These are phyloP conservation scores for Chloroclystis v-ata DNA, from an alignment of 2,888 invertebrate species.

Conservation along the genomic window DNA sequence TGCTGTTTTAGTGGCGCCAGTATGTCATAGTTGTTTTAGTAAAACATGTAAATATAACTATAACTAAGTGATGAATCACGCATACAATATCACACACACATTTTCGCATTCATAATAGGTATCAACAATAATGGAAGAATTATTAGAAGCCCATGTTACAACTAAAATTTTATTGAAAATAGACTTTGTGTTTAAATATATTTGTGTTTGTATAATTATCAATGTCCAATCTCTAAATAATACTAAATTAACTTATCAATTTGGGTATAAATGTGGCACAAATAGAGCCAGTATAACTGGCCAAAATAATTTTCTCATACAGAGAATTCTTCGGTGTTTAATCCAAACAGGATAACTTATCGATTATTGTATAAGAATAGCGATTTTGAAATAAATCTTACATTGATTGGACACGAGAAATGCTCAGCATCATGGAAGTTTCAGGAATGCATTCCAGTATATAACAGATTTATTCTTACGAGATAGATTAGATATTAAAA, in stretches of 20 bases:
- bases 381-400: constrained; percentile 22
- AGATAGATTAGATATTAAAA: constrained; percentile 53
- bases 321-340: constrained; percentile 30
- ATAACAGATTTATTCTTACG: constrained; percentile 41
- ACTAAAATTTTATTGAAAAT: constrained; percentile 43
- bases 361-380: constrained; percentile 23
- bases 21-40: constrained; percentile 27
- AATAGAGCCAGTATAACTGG: constrained; percentile 24
- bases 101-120: constrained; percentile 45
- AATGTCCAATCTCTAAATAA: constrained; percentile 27
- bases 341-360: constrained; percentile 26
- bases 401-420: constrained; percentile 45
- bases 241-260: constrained; percentile 23
- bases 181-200: constrained; percentile 33
- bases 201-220: constrained; percentile 26
- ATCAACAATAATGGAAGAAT: constrained; percentile 70
- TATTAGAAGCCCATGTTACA: constrained; percentile 58
- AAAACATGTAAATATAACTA: constrained; percentile 45
- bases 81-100: constrained; percentile 43
- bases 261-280: constrained; percentile 34
- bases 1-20: constrained; percentile 18
- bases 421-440: constrained; percentile 60
- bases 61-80: constrained; percentile 32
- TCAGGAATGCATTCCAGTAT: constrained; percentile 65
- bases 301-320: constrained; percentile 40